Evolutionary conservation across 2,113 vertebrate species (phyloP), one percentile per base, ranked within the genome.

Genomic region (Seriola aureovittata): DNA sequence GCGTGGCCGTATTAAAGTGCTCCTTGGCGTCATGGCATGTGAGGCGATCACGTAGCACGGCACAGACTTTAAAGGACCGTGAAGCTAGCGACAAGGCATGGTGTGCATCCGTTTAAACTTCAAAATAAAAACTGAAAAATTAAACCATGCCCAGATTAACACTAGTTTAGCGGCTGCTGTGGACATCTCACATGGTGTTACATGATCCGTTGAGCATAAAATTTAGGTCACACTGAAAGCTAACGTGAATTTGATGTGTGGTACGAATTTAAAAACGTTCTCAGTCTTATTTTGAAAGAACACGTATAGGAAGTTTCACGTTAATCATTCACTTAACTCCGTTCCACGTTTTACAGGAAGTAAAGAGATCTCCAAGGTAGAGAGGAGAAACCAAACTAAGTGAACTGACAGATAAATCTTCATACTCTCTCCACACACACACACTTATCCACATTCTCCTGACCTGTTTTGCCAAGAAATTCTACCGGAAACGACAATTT

Each of bases 261-360:
- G 2, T 3, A 3, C 8, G 0, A 46, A 19, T 29, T 23, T 1
- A 29, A 0, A 0, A 1, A 4, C 0, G 0, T 0, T 0, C 0
- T 0, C 0, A 8, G 46, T 82, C 84, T 93, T 91, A 90, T 67
- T 94, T 84, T 93, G 90, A 89, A 90, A 54, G 9, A 1, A 0
- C 0, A 0, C 0, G 0, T 8, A 58, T 25, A n/a, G 86, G 65
- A 91, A 64, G 7, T 46, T 0, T 0, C 0, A 6, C 2, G 9
- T 44, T 8, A 32, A 1, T 44, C 32, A 0, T 48, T 2, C 4
- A 1, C 34, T 80, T 85, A 7, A 85, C 73, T 21, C 2, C 9
- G 5, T 60, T 95, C 85, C 79, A 94, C 94, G 90, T 94, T 60
- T 70, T 60, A 59, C 84, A 90, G 91, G 89, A 94, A 93, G 82